These are phyloP conservation scores for Cephalotes varians DNA, from an alignment of 2,888 invertebrate species.

Conservation along the genomic window DNA sequence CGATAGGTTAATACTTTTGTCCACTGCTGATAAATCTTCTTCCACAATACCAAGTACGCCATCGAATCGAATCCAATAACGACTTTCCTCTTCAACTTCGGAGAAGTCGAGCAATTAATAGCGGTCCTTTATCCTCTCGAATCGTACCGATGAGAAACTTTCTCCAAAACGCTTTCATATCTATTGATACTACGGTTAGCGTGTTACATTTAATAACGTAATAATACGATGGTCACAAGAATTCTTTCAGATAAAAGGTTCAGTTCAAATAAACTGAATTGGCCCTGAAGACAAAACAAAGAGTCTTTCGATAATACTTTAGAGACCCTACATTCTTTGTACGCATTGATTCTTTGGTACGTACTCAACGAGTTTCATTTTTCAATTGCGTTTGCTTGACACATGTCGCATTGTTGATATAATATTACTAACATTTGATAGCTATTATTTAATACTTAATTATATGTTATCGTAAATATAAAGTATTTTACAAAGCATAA, in stretches of 20 bases:
- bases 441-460: not conserved
- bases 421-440: not conserved
- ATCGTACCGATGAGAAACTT: conserved; percentile 71
- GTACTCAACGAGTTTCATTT: not conserved
- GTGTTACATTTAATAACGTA: conserved; percentile 47
- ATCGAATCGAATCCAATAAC: conserved; percentile 71
- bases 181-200: conserved; percentile 68
- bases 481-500: not conserved
- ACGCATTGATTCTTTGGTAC: not conserved
- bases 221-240: not conserved
- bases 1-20: conserved; percentile 65
- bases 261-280: conserved; percentile 17
- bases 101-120: conserved; percentile 76
- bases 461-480: not conserved
- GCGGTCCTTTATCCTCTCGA: conserved; percentile 70
- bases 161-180: conserved; percentile 60
- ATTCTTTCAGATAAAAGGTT: conserved; percentile 33
- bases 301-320: conserved; percentile 18
- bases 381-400: not conserved
- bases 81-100: conserved; percentile 67
- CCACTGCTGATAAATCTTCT: conserved; percentile 56
- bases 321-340: conserved; percentile 8
- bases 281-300: not conserved
- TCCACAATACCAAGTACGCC: conserved; percentile 62
- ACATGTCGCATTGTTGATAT: not conserved